A percentile compares a stretch with the other conserved stretches of the same genome.
Evolutionary conservation across 2,113 vertebrate species (phyloP).

Genomic region (Pseudorhombus dupliciocellatus): DNA sequence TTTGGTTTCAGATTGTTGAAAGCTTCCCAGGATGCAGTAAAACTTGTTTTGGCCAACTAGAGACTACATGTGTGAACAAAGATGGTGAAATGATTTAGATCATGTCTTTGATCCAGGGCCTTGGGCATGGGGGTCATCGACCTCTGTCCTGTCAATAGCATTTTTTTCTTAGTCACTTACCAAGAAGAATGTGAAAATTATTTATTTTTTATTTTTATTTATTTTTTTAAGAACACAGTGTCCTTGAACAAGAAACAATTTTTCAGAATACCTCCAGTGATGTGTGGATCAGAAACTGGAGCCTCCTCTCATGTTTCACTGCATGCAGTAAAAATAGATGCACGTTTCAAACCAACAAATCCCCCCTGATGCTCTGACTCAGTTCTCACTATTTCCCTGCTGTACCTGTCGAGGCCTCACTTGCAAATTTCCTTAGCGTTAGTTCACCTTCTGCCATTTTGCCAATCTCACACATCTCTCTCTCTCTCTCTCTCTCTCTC

Average conservation of each 20-base stretch:
- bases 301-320: constrained; percentile 40
- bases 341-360: constrained; percentile 25
- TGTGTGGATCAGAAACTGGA: neutral
- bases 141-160: too few relatives aligned
- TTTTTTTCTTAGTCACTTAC: too few relatives aligned
- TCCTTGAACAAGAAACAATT: too few relatives aligned
- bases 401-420: constrained; percentile 11
- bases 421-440: constrained; percentile 23
- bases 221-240: too few relatives aligned
- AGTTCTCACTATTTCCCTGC: neutral
- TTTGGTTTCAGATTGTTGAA: constrained; percentile 12
- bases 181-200: too few relatives aligned
- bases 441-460: constrained; percentile 25
- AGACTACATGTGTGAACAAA: neutral
- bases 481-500: too few relatives aligned
- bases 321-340: constrained; percentile 62
- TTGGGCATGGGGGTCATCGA: too few relatives aligned
- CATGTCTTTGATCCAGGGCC: too few relatives aligned
- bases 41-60: neutral
- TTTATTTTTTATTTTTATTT: too few relatives aligned
- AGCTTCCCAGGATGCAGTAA: neutral
- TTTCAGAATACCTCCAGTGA: too few relatives aligned
- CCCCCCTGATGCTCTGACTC: constrained; percentile 39
- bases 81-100: neutral
- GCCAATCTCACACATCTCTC: constrained; percentile 1